Percentiles rank a stretch among this genome's conserved stretches.
Conservation (phyloP, 2,888 invertebrate genomes). For the Ectemnius continuus region DNA sequence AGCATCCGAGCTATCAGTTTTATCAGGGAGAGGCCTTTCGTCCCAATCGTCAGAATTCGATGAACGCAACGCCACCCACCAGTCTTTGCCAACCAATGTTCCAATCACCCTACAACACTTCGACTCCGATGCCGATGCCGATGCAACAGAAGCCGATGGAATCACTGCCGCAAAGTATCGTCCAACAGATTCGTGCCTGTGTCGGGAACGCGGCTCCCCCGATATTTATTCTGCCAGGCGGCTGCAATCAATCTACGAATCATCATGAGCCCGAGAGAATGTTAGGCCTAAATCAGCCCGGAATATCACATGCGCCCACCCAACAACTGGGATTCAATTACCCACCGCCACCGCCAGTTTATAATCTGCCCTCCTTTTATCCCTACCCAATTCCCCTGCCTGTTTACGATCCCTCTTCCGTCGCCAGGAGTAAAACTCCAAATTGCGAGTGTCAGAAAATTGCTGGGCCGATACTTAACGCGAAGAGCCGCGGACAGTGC, state of each 20-base stretch:
- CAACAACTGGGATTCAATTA: constrained; percentile 32
- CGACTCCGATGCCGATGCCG: constrained; percentile 12
- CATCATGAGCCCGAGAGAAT: constrained; percentile 32
- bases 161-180: constrained; percentile 52
- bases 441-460: constrained; percentile 43
- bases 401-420: constrained; percentile 50
- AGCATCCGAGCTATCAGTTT: constrained; percentile 34
- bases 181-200: constrained; percentile 68
- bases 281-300: constrained; percentile 12
- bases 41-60: constrained; percentile 27
- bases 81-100: constrained; percentile 21
- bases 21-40: constrained; percentile 38
- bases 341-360: constrained; percentile 41
- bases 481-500: no score
- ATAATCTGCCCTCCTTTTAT: constrained; percentile 59
- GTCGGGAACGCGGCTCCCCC: constrained; percentile 53
- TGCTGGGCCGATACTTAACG: no score
- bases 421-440: constrained; percentile 10
- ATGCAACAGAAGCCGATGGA: constrained; percentile 19
- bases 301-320: constrained; percentile 12
- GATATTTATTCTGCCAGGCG: constrained; percentile 70
- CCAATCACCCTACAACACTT: constrained; percentile 13
- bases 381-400: constrained; percentile 65
- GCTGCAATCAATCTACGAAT: constrained; percentile 46
- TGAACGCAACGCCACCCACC: constrained; percentile 5